Conservation (phyloP, 2,113 vertebrate genomes). For the Pedionomus torquatus region DNA sequence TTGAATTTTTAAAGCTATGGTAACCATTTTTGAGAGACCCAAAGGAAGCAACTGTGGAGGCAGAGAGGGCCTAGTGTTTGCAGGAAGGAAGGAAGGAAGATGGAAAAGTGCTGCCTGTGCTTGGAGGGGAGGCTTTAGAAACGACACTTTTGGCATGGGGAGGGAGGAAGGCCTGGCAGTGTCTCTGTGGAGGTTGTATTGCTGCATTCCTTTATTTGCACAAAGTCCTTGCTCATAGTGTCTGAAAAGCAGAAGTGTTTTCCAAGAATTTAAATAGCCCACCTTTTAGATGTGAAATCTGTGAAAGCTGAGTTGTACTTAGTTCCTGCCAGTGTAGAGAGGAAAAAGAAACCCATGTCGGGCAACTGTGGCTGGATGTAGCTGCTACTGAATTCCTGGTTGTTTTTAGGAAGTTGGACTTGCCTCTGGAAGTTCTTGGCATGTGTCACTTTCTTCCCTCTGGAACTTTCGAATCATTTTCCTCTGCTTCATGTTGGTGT, state of each 20-base stretch:
- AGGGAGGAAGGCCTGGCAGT: neutral
- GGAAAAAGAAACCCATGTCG: neutral
- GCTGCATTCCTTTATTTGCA: neutral
- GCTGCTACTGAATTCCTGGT: neutral
- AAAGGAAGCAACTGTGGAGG: neutral
- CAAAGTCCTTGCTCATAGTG: neutral
- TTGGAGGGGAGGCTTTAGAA: neutral
- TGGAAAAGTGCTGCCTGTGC: neutral
- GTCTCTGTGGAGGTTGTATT: neutral
- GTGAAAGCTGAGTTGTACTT: neutral
- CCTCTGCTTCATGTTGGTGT: neutral
- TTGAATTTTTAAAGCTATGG: neutral
- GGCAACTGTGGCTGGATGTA: neutral
- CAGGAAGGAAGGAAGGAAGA: neutral
- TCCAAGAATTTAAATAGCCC: neutral
- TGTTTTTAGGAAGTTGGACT: neutral
- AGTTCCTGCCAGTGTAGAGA: neutral
- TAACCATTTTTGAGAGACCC: neutral
- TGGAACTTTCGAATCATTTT: neutral
- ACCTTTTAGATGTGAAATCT: neutral
- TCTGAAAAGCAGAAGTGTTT: neutral
- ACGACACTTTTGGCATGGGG: neutral
- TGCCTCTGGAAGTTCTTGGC: conserved; percentile 34
- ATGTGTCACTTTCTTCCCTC: neutral
- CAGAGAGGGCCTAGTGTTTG: neutral